Evolutionary conservation across 2,888 invertebrate species (phyloP).

Genomic region (Chrysopilus asiliformis): DNA sequence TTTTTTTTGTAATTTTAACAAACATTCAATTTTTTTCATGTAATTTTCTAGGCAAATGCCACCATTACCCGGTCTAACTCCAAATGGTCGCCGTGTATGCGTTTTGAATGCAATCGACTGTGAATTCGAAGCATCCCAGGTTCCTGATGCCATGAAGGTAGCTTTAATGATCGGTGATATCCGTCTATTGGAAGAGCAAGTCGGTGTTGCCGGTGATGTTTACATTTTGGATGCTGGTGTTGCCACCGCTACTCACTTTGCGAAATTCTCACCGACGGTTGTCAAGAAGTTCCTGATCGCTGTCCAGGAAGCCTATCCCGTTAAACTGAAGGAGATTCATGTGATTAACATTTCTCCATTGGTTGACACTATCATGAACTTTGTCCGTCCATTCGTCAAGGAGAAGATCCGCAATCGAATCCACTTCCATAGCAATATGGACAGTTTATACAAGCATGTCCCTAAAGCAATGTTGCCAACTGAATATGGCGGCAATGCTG

Average conservation of each 20-base stretch:
- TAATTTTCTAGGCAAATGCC: conserved; percentile 52
- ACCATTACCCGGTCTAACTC: conserved; percentile 67
- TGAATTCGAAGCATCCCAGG: conserved; percentile 54
- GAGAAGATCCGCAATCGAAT: conserved; percentile 77
- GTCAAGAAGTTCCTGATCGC: conserved; percentile 77
- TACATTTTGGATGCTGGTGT: conserved; percentile 68
- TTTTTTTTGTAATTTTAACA: not conserved
- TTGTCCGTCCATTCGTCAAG: conserved; percentile 75
- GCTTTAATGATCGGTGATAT: conserved; percentile 76
- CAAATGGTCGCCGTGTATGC: conserved; percentile 63
- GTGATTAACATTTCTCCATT: conserved; percentile 72
- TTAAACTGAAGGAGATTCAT: conserved; percentile 75
- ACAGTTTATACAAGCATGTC: conserved; percentile 62
- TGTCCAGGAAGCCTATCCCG: conserved; percentile 79
- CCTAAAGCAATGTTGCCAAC: conserved; percentile 67
- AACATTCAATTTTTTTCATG: conserved; percentile 2
- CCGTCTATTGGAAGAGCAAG: conserved; percentile 58
- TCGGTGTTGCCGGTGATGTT: conserved; percentile 73
- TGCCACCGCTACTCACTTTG: conserved; percentile 66
- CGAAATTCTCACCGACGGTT: conserved; percentile 68
- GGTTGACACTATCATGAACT: conserved; percentile 72
- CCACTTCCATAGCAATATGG: conserved; percentile 60
- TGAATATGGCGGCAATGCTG: conserved; percentile 74
- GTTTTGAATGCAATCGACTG: conserved; percentile 60
- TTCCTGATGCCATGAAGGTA: conserved; percentile 67